These are phyloP conservation scores for Cephus pulcher DNA, from an alignment of 2,888 invertebrate genomes.

Conservation along the genomic window DNA sequence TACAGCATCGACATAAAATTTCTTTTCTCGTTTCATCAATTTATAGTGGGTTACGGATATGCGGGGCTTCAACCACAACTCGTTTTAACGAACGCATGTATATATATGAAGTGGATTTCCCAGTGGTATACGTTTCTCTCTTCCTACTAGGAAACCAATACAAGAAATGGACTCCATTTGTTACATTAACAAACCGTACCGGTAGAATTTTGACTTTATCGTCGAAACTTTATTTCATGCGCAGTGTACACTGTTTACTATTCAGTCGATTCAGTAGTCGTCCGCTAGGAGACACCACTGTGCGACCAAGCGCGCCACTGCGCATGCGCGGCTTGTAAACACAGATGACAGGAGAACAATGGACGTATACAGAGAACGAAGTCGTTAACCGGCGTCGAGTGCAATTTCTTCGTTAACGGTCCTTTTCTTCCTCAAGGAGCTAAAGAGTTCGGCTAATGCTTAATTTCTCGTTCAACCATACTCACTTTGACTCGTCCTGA, in stretches of 20 bases:
- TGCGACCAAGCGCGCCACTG: background rate
- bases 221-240: background rate
- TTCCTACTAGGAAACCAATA: background rate
- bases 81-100: background rate
- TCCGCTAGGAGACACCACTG: background rate
- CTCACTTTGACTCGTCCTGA: constrained; percentile 68
- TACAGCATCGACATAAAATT: background rate
- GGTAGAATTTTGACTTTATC: background rate
- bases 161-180: background rate
- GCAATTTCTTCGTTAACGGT: constrained; percentile 37
- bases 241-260: background rate
- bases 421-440: constrained; percentile 1
- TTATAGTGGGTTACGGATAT: background rate
- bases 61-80: background rate
- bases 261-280: background rate
- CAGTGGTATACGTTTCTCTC: background rate
- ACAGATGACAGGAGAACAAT: background rate
- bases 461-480: constrained; percentile 11
- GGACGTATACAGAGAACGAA: constrained; percentile 31
- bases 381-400: constrained; percentile 38
- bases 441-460: background rate
- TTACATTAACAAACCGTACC: background rate
- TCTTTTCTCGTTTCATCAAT: background rate
- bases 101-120: background rate
- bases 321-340: background rate